phyloP scores from a whole-genome alignment of 2,888 invertebrate genomes.

The Pandemis cinnamomeana region DNA sequence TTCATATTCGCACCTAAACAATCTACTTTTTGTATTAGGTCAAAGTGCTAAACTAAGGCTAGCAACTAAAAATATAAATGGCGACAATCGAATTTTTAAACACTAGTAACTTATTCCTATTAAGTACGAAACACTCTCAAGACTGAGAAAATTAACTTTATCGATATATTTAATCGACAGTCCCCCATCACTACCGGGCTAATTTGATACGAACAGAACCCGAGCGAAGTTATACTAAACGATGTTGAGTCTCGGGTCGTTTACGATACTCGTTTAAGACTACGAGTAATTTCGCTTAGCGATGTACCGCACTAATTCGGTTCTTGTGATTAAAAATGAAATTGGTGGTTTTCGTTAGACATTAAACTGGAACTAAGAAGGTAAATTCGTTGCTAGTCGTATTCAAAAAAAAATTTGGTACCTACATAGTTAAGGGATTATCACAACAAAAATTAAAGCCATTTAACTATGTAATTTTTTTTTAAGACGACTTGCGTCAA shows the following conservation, averaged over 20 bases:
- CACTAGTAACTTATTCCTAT: neutral
- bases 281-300: constrained; percentile 39
- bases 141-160: constrained; percentile 36
- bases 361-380: neutral
- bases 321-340: constrained; percentile 24
- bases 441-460: no score
- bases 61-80: no score
- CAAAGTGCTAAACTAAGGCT: no score
- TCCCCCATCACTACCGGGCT: constrained; percentile 53
- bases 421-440: no score
- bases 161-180: constrained; percentile 52
- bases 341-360: neutral
- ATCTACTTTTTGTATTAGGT: no score
- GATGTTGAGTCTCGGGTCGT: constrained; percentile 45
- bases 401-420: no score
- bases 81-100: neutral
- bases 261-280: constrained; percentile 46
- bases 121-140: no score
- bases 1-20: no score
- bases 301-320: constrained; percentile 16
- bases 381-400: no score
- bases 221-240: constrained; percentile 48
- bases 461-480: no score
- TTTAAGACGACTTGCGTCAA: no score
- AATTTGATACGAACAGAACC: constrained; percentile 64